A percentile compares a stretch with the other conserved stretches of the same genome.
These are phyloP conservation scores for Limnephilus rhombicus DNA, from an alignment of 2,888 invertebrate genomes.

Conservation along the genomic window DNA sequence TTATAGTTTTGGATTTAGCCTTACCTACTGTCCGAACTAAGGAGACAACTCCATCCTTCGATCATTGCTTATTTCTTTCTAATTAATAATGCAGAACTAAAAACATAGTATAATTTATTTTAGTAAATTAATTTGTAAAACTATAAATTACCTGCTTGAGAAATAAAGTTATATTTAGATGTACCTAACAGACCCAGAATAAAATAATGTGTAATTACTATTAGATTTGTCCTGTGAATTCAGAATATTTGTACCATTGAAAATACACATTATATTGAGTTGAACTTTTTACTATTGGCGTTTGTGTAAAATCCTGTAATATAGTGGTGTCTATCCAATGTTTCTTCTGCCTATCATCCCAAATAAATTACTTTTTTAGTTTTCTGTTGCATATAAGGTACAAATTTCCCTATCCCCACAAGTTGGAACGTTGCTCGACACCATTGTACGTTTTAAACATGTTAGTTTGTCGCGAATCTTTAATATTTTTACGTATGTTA, in stretches of 20 bases:
- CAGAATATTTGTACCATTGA: background rate
- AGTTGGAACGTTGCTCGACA: conserved; percentile 2
- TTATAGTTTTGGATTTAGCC: background rate
- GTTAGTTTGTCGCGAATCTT: conserved; percentile 38
- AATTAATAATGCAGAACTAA: background rate
- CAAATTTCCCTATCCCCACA: background rate
- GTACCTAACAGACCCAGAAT: background rate
- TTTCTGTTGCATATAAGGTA: conserved; percentile 6
- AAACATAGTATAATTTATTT: background rate
- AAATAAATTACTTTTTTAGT: background rate
- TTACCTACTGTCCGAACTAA: background rate
- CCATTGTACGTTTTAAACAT: conserved; percentile 33
- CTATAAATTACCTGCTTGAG: background rate
- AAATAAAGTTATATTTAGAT: background rate
- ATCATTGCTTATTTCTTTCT: background rate
- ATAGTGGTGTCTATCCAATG: conserved; percentile 6
- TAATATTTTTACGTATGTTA: conserved; percentile 57
- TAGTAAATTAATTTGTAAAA: background rate
- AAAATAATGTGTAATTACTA: background rate
- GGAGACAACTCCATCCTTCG: background rate
- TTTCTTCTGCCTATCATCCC: conserved; percentile 7
- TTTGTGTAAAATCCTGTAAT: conserved; percentile 14
- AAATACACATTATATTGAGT: background rate
- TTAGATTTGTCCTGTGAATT: background rate
- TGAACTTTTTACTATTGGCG: background rate